Evolutionary conservation across 2,888 invertebrate species (phyloP), one percentile per base, ranked within the genome.

Genomic region (Tachina fera): DNA sequence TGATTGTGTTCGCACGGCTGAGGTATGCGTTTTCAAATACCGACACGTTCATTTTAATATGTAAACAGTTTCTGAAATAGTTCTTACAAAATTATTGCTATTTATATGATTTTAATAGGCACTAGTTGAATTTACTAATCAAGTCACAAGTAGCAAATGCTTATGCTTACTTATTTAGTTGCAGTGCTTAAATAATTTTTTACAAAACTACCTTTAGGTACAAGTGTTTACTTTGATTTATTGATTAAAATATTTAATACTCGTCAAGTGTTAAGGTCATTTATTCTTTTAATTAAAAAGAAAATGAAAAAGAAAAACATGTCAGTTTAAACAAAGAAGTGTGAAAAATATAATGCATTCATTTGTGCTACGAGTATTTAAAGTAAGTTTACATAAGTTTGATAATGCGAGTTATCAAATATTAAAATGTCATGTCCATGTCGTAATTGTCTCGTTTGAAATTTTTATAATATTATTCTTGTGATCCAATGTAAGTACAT

Each of bases 1-100:
- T 85, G 68, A 88, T 88, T 9, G 86, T 86, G 45, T 88, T 89
- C 31, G 78, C 68, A 51, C 88, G 88, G 16, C 78, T 77, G 8
- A 71, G 19, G 16, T 84, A 75, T 11, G 83, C 83, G 61, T 83
- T 22, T 60, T 71, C 13, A 80, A 84, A 80, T 51, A 51, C 65
- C 45, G 84, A 65, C 10, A 71, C 51, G 71, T 84, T 84, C 84
- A 84, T 80, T 49, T 60, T 80, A n/a, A 16, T 53, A 1, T 11
- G 1, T 31, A 4, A 61, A 53, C 3, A 11, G 11, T 61, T 49
- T 56, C 19, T 79, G 63, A 5, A 86, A 63, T n/a, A 4, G 19
- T 19, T 13, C 6, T 19, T 39, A 31, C 88, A 67, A 47, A 89
- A 86, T 13, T 85, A 88, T 14, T 47, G 53, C 9, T 51, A 81